Percentiles rank a stretch among this genome's conserved stretches.
These are phyloP conservation scores for Muschampia plurimacula DNA, from an alignment of 2,888 invertebrate species.

Conservation along the genomic window DNA sequence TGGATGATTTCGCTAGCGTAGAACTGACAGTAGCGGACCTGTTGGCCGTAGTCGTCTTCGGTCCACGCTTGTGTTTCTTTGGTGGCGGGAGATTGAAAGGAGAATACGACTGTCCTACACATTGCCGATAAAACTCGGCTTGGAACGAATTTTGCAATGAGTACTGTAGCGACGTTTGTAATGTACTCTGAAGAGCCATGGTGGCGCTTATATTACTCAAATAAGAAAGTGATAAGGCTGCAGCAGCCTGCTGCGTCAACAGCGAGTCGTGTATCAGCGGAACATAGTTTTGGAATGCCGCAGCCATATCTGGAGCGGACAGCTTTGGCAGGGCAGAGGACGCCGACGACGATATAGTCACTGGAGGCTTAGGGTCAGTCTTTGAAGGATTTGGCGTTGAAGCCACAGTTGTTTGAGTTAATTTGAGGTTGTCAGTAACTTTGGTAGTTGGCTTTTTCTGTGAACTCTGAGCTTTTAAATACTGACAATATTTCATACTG, in stretches of 20 bases:
- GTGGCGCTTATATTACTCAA: slow-evolving; percentile 70
- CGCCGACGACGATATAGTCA: slow-evolving; percentile 46
- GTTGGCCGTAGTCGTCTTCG: slow-evolving; percentile 53
- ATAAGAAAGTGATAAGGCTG: slow-evolving; percentile 69
- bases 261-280: slow-evolving; percentile 72
- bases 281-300: slow-evolving; percentile 72
- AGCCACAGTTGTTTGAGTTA: slow-evolving; percentile 42
- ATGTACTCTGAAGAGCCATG: slow-evolving; percentile 63
- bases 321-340: slow-evolving; percentile 64
- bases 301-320: slow-evolving; percentile 69
- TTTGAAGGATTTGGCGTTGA: slow-evolving; percentile 50
- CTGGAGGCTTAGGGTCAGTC: slow-evolving; percentile 52
- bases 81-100: slow-evolving; percentile 64
- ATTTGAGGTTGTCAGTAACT: slow-evolving; percentile 56
- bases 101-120: slow-evolving; percentile 66
- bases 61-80: slow-evolving; percentile 74
- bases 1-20: slow-evolving; percentile 53
- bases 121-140: slow-evolving; percentile 77
- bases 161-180: slow-evolving; percentile 63
- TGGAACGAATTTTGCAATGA: slow-evolving; percentile 70
- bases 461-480: slow-evolving; percentile 80
- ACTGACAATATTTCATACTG: slow-evolving; percentile 90
- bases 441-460: slow-evolving; percentile 71
- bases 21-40: slow-evolving; percentile 46
- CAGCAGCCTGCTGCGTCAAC: slow-evolving; percentile 71